Percentiles rank a stretch among this genome's conserved stretches.
These are phyloP conservation scores for Enteromius thamalakanensis DNA, from an alignment of 2,797 vertebrate genomes.

Conservation along the genomic window DNA sequence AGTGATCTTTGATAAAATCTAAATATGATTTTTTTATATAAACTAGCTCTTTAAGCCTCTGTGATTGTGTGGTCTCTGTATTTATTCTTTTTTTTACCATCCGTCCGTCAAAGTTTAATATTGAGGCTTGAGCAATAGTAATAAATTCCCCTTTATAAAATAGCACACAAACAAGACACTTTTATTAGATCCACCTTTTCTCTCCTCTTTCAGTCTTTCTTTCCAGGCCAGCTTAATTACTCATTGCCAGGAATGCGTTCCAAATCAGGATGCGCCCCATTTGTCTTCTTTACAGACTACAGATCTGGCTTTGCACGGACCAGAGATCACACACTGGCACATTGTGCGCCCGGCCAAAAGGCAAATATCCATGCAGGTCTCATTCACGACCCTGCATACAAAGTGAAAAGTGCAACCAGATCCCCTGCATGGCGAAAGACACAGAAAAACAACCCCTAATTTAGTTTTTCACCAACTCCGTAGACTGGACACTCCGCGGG, in stretches of 20 bases:
- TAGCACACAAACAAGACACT: background rate
- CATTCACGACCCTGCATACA: constrained; percentile 8
- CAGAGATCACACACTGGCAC: constrained; percentile 49
- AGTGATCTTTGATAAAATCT: too few species aligned
- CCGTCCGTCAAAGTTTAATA: background rate
- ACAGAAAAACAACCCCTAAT: constrained; percentile 47
- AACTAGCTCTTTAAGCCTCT: background rate
- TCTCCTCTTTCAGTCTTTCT: constrained; percentile 17
- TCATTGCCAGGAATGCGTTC: constrained; percentile 52
- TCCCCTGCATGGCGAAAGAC: constrained; percentile 4
- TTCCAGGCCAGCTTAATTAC: constrained; percentile 41
- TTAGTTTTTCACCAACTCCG: constrained; percentile 47
- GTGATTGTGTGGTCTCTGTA: background rate
- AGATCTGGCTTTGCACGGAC: constrained; percentile 47
- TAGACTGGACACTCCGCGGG: constrained; percentile 44
- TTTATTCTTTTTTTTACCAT: background rate
- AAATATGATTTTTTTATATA: background rate
- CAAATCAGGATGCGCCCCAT: constrained; percentile 60
- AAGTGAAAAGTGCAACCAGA: constrained; percentile 38
- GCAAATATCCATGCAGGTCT: constrained; percentile 31
- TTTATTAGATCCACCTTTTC: constrained; percentile 13
- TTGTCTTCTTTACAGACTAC: constrained; percentile 62
- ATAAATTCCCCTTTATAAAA: background rate
- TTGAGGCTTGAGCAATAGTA: background rate
- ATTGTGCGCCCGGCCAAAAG: constrained; percentile 44